Evolutionary conservation across 2,113 vertebrate species (phyloP).

Genomic region (Hemicordylus capensis): DNA sequence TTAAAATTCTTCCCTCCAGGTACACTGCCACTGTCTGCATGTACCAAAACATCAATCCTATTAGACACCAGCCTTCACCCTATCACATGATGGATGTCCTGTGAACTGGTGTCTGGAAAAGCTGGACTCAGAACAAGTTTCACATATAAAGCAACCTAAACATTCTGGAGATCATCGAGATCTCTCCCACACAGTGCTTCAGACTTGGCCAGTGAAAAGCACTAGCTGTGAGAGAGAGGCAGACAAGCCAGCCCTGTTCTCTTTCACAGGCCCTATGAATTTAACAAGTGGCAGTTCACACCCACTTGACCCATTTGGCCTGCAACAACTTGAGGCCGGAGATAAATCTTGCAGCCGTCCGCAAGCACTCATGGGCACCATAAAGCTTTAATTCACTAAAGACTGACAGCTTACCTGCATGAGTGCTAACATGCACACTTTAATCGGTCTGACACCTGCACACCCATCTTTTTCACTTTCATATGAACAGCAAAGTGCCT

Average conservation of each 20-base stretch:
- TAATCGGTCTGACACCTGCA: background rate
- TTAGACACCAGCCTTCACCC: background rate
- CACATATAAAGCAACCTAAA: background rate
- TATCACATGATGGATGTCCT: background rate
- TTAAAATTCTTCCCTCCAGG: too few relatives aligned
- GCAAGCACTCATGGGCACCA: background rate
- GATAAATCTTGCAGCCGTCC: background rate
- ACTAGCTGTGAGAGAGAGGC: background rate
- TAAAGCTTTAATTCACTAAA: background rate
- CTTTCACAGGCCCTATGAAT: background rate
- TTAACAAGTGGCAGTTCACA: background rate
- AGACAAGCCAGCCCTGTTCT: background rate
- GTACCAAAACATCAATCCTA: background rate
- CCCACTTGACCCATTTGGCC: background rate
- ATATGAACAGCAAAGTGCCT: background rate
- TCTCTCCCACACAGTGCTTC: background rate
- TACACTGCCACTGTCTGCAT: background rate
- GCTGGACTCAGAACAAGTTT: background rate
- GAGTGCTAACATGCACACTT: background rate
- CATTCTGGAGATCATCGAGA: background rate
- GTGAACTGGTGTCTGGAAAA: background rate
- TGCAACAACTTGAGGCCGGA: background rate
- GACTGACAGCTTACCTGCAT: background rate
- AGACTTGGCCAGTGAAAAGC: fast-evolving
- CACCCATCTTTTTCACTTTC: background rate